These are phyloP conservation scores for Trididemnum miniatum DNA, from an alignment of 23 tunicate species.

Conservation along the genomic window DNA sequence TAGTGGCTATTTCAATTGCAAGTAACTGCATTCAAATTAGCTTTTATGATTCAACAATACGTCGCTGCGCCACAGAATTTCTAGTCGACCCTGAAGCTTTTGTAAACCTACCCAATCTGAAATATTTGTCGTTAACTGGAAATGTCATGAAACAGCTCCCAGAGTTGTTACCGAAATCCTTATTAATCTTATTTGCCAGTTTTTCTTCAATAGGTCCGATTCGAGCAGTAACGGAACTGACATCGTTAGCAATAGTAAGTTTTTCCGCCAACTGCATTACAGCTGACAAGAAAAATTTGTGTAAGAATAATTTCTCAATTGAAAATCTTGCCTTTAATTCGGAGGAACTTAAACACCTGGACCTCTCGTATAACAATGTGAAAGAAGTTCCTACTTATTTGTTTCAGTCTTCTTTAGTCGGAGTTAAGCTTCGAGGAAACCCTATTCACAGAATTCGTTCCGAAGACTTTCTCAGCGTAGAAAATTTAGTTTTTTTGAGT, in stretches of 20 bases:
- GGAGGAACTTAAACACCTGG: not conserved
- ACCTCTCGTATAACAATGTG: not conserved
- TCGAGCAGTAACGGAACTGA: not conserved
- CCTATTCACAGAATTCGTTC: not conserved
- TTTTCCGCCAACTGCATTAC: not conserved
- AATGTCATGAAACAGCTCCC: not conserved
- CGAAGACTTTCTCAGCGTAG: not conserved
- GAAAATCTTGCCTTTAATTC: not conserved
- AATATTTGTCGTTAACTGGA: not conserved
- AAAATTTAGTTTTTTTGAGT: not conserved
- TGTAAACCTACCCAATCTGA: not conserved
- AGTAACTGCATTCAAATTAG: not conserved
- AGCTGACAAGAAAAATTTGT: not conserved
- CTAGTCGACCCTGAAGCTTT: not conserved
- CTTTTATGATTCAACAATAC: not conserved
- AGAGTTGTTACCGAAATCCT: not conserved
- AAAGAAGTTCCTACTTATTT: not conserved
- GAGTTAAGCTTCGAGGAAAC: not conserved
- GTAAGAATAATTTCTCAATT: not conserved
- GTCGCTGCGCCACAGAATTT: not conserved
- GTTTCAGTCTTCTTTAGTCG: not conserved
- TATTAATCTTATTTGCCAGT: not conserved
- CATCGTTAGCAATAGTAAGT: not conserved
- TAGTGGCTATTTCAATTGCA: not conserved
- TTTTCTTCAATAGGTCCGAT: not conserved